Evolutionary conservation across 2,797 vertebrate genomes (phyloP).

Genomic region (Atherinosoma microstoma): DNA sequence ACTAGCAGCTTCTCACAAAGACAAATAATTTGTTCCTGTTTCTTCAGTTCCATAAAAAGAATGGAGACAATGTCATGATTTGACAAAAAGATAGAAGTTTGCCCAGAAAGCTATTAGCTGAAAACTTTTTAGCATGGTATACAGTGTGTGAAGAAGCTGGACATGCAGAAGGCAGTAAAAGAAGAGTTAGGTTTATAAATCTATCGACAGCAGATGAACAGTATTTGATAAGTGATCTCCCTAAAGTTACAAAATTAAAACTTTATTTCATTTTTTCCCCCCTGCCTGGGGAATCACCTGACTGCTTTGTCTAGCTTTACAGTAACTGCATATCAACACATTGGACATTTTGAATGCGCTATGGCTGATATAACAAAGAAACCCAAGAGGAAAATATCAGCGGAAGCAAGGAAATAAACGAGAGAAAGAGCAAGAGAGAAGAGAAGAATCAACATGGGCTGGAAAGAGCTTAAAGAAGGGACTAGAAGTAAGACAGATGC

Average conservation of each 20-base stretch:
- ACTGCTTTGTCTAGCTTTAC: neutral
- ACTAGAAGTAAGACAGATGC: neutral
- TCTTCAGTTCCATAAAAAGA: neutral
- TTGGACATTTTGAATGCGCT: neutral
- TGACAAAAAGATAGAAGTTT: neutral
- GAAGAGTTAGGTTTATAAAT: neutral
- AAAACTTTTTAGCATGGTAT: neutral
- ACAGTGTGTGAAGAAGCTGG: neutral
- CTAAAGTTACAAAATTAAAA: no score
- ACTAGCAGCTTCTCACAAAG: neutral
- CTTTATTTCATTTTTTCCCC: no score
- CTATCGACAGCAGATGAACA: neutral
- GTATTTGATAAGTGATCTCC: neutral
- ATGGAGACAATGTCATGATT: neutral
- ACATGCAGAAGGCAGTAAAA: neutral
- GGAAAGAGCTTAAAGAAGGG: neutral
- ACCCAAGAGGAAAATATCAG: no score
- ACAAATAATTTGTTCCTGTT: neutral
- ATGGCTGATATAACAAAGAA: neutral
- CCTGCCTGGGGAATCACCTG: neutral
- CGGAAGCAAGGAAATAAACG: no score
- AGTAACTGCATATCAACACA: neutral
- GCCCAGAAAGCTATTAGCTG: neutral
- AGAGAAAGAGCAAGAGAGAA: no score
- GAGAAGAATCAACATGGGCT: neutral